phyloP scores from a whole-genome alignment of 2,888 invertebrate species.

The Xanthia icteritia region DNA sequence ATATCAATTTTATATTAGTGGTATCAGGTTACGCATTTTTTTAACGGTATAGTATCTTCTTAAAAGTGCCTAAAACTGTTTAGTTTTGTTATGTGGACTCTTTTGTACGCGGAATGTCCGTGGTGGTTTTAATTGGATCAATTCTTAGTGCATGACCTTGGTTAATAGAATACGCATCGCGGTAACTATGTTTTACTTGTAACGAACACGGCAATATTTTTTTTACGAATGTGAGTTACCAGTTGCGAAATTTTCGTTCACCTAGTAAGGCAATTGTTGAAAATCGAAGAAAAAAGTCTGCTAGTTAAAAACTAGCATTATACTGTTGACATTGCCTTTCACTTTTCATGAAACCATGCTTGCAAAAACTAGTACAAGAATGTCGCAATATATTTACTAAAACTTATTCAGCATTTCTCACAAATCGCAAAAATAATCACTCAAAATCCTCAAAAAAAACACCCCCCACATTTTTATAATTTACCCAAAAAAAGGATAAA shows the following conservation, averaged over 20 bases:
- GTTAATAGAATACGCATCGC: slow-evolving; percentile 67
- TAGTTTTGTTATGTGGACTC: slow-evolving; percentile 22
- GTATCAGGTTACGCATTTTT: slow-evolving; percentile 64
- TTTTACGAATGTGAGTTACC: slow-evolving; percentile 54
- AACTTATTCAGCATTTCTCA: neutral
- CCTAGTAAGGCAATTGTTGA: neutral
- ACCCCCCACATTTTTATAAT: accelerated
- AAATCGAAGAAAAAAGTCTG: neutral
- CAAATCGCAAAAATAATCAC: no score
- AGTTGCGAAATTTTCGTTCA: slow-evolving; percentile 41
- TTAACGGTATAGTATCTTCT: slow-evolving; percentile 45
- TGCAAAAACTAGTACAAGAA: neutral
- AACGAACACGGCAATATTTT: slow-evolving; percentile 47
- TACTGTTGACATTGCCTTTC: slow-evolving; percentile 39
- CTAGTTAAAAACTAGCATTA: slow-evolving; percentile 7
- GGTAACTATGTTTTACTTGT: slow-evolving; percentile 50
- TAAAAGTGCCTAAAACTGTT: slow-evolving; percentile 17
- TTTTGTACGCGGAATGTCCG: slow-evolving; percentile 34
- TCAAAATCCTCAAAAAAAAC: neutral
- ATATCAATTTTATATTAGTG: slow-evolving; percentile 61
- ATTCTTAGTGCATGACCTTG: slow-evolving; percentile 67
- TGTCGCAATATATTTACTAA: neutral
- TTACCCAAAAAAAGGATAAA: slow-evolving; percentile 14
- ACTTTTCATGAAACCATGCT: slow-evolving; percentile 28
- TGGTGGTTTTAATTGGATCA: slow-evolving; percentile 67